phyloP scores from a whole-genome alignment of 2,888 invertebrate genomes.

The Aphidius colemani region DNA sequence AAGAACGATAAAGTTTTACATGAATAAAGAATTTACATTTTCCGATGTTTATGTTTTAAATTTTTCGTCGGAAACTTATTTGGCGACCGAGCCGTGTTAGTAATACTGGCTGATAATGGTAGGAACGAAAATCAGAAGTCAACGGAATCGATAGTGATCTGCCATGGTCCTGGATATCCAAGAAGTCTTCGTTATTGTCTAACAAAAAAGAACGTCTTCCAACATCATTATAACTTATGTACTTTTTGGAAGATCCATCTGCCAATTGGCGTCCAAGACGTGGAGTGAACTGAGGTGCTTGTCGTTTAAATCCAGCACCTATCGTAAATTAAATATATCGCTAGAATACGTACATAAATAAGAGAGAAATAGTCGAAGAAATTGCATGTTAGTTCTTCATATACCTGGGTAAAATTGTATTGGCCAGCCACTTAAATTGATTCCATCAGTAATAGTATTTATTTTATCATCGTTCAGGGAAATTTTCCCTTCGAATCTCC shows the following conservation, averaged over 20 bases:
- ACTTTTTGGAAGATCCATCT: constrained; percentile 41
- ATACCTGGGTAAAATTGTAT: constrained; percentile 57
- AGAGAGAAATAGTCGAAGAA: not conserved
- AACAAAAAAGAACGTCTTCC: constrained; percentile 45
- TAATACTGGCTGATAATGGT: constrained; percentile 48
- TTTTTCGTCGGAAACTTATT: constrained; percentile 38
- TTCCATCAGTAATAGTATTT: constrained; percentile 53
- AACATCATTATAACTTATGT: constrained; percentile 33
- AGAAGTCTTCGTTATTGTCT: constrained; percentile 46
- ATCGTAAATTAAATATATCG: not conserved
- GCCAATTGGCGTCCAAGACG: constrained; percentile 54
- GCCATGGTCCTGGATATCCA: constrained; percentile 41
- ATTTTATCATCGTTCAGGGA: constrained; percentile 49
- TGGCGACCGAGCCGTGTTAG: constrained; percentile 47
- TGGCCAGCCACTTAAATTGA: constrained; percentile 59
- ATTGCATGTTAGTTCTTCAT: constrained; percentile 32
- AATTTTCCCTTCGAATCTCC: constrained; percentile 53
- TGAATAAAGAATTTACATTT: too few relatives aligned
- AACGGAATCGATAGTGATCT: constrained; percentile 38
- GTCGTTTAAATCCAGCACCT: constrained; percentile 46
- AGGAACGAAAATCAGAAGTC: constrained; percentile 52
- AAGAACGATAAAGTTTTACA: too few relatives aligned
- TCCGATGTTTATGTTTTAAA: constrained; percentile 20
- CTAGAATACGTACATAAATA: too few relatives aligned
- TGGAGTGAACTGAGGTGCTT: constrained; percentile 57